These are phyloP conservation scores for Hirtodrosophila trivittata DNA, from an alignment of 2,888 invertebrate genomes.

Conservation along the genomic window DNA sequence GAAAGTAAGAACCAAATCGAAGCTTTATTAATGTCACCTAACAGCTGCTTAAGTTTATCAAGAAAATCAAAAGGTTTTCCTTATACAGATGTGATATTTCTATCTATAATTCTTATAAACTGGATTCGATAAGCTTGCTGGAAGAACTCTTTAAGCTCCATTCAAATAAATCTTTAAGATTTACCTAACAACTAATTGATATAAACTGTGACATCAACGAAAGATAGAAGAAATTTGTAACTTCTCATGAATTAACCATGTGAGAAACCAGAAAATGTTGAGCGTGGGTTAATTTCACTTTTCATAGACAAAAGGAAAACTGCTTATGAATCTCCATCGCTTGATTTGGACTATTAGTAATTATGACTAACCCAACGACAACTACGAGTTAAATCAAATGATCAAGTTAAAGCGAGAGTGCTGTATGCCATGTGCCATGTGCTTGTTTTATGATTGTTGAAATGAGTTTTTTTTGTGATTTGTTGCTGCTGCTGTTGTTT, in stretches of 20 bases:
- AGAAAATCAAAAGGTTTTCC: too few species aligned
- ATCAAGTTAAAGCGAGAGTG: slow-evolving; percentile 52
- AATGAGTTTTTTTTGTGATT: slow-evolving; percentile 55
- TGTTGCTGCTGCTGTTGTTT: slow-evolving; percentile 38
- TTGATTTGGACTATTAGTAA: slow-evolving; percentile 63
- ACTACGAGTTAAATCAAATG: slow-evolving; percentile 13
- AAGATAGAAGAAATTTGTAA: slow-evolving; percentile 34
- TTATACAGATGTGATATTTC: too few species aligned
- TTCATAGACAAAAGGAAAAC: slow-evolving; percentile 69
- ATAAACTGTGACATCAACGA: too few species aligned
- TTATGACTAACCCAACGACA: slow-evolving; percentile 48
- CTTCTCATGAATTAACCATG: slow-evolving; percentile 47
- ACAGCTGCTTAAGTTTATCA: too few species aligned
- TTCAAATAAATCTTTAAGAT: too few species aligned
- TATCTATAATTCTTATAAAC: too few species aligned
- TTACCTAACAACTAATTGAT: too few species aligned
- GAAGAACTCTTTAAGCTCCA: too few species aligned
- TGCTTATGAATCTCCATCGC: slow-evolving; percentile 33
- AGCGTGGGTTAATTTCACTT: slow-evolving; percentile 63
- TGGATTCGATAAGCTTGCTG: too few species aligned
- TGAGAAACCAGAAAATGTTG: background rate
- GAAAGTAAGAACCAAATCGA: too few species aligned
- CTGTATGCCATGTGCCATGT: slow-evolving; percentile 1
- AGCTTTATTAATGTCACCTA: too few species aligned
- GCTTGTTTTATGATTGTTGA: slow-evolving; percentile 27